Evolutionary conservation across 2,113 vertebrate species (phyloP).

Genomic region (Chroicocephalus ridibundus): DNA sequence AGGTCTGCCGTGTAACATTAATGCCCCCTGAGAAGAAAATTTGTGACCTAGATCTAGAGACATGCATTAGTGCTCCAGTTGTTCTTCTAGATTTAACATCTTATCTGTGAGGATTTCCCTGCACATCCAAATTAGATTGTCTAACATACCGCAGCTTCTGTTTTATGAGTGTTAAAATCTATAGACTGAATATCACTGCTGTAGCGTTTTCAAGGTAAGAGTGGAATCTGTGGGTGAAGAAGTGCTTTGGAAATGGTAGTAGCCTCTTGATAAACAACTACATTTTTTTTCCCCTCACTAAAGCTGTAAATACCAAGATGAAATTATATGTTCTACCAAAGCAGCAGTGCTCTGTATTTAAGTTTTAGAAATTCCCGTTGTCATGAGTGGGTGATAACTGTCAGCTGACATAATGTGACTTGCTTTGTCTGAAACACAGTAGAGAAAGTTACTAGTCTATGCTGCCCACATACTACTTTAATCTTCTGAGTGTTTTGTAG

Average conservation of each 20-base stretch:
- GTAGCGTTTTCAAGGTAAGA: background rate
- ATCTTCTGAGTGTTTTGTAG: background rate
- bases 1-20: background rate
- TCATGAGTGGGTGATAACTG: background rate
- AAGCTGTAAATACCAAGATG: background rate
- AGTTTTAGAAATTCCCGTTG: background rate
- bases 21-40: background rate
- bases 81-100: background rate
- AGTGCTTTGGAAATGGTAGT: background rate
- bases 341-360: background rate
- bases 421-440: conserved; percentile 1
- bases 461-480: background rate
- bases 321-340: background rate
- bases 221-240: background rate
- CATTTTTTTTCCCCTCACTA: background rate
- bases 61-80: background rate
- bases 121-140: background rate
- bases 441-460: background rate
- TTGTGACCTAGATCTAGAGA: background rate
- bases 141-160: background rate
- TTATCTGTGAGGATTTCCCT: background rate
- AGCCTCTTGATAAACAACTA: background rate
- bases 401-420: background rate
- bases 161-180: background rate
- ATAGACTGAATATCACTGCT: background rate